phyloP scores from a whole-genome alignment of 2,113 vertebrate species.

The Sinocyclocheilus anshuiensis region DNA sequence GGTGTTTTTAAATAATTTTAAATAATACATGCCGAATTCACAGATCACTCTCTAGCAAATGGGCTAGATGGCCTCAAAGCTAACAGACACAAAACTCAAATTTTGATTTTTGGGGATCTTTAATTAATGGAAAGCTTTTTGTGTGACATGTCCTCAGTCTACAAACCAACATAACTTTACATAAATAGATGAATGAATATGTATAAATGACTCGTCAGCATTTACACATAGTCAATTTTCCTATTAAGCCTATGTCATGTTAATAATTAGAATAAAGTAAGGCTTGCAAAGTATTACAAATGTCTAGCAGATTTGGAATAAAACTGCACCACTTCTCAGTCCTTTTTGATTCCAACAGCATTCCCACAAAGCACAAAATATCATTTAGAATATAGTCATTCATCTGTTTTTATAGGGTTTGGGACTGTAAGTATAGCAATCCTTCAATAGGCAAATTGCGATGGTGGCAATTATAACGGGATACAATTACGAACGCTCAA shows the following conservation, averaged over 20 bases:
- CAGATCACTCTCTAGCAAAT: too few species aligned
- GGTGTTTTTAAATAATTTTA: too few species aligned
- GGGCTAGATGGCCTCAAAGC: too few species aligned
- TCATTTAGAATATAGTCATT: background rate
- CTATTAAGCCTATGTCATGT: background rate
- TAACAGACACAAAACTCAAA: too few species aligned
- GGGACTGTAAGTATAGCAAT: constrained; percentile 22
- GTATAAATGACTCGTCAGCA: background rate
- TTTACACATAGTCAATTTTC: background rate
- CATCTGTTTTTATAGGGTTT: constrained; percentile 20
- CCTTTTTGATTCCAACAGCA: background rate
- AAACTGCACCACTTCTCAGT: background rate
- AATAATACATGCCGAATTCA: too few species aligned
- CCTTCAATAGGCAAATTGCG: constrained; percentile 8
- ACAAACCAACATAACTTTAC: background rate
- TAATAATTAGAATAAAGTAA: background rate
- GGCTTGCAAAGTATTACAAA: background rate
- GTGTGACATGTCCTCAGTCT: background rate
- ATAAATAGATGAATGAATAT: background rate
- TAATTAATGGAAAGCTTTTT: background rate
- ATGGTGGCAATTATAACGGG: constrained; percentile 33
- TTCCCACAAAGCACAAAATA: background rate
- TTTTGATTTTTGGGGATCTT: too few species aligned
- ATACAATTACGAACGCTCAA: constrained; percentile 26
- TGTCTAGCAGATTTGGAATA: constrained; percentile 4